Evolutionary conservation across 2,797 vertebrate genomes (phyloP), one percentile per base, ranked within the genome.

Genomic region (Botia kubotai): DNA sequence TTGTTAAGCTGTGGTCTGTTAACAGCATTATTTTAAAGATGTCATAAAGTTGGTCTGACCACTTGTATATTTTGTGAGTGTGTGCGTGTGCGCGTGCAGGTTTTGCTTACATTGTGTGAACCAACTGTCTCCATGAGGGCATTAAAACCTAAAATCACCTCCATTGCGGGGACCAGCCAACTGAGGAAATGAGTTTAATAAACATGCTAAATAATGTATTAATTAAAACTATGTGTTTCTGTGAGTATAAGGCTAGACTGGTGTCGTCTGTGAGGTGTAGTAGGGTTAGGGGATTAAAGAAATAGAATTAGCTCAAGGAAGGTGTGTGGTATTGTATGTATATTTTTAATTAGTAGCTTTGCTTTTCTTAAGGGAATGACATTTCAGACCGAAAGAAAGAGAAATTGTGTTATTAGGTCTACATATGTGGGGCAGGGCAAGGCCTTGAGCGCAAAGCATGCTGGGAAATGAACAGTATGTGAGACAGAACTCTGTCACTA

Each of bases 391-490:
- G 29, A 62, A 46, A 39, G 3, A 73, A 19, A 13, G 48, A 65
- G 46, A 23, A 57, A 50, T 26, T 81, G 80, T 67, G 39, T 80
- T 68, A 67, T 75, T 77, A 63, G 71, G 33, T 46, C 43, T 76
- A 66, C 63, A 50, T 74, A 83, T 80, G 33, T 83, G 65, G 84
- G 83, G 71, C 79, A 83, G 65, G 76, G 63, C 77, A 23, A 77
- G 50, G 36, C 75, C 57, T 76, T 70, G 48, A 72, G 77, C 55
- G 43, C 69, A 80, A 77, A 68, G 52, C 76, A 81, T 85, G 80
- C 80, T 82, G 71, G 72, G 80, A 77, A 69, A 55, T 13, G 53
- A 82, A 67, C 73, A 71, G 46, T 60, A 52, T 12, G 69, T 55
- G 70, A 80, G 76, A 79, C 60, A 19, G 69, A 78, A 48, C 70